Evolutionary conservation across 2,113 vertebrate species (phyloP).

Genomic region (Calidris pygmaea): DNA sequence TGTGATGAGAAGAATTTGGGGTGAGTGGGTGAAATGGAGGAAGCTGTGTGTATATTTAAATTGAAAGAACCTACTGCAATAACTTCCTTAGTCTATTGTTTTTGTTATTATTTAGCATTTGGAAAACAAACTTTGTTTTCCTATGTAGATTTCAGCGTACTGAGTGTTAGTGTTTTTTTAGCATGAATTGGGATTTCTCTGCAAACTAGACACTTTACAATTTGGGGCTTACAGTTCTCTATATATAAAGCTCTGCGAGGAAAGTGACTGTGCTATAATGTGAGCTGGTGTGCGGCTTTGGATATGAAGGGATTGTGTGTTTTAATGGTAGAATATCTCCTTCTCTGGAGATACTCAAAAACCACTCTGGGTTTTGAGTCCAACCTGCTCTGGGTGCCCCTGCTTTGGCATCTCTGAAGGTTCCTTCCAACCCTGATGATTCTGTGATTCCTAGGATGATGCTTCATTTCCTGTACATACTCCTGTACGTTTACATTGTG

Average conservation of each 20-base stretch:
- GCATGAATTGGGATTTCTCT: not conserved
- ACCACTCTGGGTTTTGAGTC: too few relatives aligned
- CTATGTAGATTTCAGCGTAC: not conserved
- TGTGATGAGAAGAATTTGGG: not conserved
- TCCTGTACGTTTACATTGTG: fast-evolving
- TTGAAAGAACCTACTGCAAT: not conserved
- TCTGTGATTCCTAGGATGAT: fast-evolving
- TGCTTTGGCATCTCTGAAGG: not conserved
- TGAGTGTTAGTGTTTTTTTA: not conserved
- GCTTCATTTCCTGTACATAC: fast-evolving
- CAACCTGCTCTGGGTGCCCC: not conserved
- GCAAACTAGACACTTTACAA: not conserved
- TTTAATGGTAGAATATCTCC: not conserved
- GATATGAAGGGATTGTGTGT: fast-evolving
- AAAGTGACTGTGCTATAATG: fast-evolving
- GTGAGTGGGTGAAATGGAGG: not conserved
- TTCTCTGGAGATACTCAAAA: not conserved
- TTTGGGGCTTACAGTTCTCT: not conserved
- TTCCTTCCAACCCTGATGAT: not conserved
- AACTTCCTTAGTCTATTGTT: not conserved
- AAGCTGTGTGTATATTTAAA: not conserved
- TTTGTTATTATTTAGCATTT: not conserved
- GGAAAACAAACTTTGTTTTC: not conserved
- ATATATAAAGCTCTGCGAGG: fast-evolving
- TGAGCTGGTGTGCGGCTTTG: not conserved